phyloP scores from a whole-genome alignment of 2,113 vertebrate species.

The Numenius arquata region DNA sequence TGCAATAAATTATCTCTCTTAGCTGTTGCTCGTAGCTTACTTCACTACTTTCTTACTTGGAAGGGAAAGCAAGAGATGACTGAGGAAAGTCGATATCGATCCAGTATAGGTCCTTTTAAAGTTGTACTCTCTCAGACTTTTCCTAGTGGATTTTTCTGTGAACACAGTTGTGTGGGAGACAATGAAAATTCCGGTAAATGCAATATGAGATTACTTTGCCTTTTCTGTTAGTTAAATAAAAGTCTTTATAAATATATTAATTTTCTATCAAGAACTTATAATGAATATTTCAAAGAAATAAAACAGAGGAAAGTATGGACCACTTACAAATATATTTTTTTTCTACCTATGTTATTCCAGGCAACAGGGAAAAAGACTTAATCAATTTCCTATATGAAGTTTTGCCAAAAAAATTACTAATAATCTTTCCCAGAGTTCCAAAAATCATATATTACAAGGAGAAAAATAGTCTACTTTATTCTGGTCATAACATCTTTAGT shows the following conservation, averaged over 20 bases:
- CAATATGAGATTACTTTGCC: background rate
- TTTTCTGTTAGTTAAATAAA: conserved; percentile 23
- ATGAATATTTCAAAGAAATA: background rate
- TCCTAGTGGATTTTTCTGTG: background rate
- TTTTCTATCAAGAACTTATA: background rate
- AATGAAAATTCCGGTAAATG: conserved; percentile 59
- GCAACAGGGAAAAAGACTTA: background rate
- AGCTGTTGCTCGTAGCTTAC: background rate
- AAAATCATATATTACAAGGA: background rate
- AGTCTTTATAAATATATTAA: background rate
- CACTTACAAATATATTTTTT: background rate
- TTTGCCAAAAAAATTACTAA: background rate
- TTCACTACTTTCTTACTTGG: background rate
- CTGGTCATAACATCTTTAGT: background rate
- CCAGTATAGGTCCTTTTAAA: background rate
- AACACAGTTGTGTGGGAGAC: conserved; percentile 11
- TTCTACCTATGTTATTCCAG: background rate
- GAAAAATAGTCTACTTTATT: background rate
- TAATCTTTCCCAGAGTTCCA: background rate
- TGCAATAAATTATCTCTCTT: background rate
- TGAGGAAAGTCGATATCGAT: background rate
- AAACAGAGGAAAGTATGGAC: background rate
- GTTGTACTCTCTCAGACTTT: background rate
- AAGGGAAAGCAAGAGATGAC: background rate
- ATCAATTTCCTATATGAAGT: background rate